Evolutionary conservation across 2,113 vertebrate genomes (phyloP), one percentile per base, ranked within the genome.

Genomic region (Siphamia tubifer): DNA sequence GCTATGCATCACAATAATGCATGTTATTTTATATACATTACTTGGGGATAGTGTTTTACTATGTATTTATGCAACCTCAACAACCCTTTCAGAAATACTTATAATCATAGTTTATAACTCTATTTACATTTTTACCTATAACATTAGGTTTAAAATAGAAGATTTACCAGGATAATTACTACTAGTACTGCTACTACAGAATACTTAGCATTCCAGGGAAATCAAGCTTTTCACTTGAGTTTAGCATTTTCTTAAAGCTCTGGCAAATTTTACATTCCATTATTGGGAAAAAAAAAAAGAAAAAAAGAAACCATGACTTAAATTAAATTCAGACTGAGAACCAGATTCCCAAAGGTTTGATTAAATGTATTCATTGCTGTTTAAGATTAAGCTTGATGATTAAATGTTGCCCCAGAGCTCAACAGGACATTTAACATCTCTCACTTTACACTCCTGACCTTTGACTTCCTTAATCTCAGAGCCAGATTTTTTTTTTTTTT

Each of bases 311-410:
- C 36, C 44, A 43, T n/a, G 43, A 4, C 10, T 51, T 48, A 9
- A 42, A 48, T 35, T 42, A 30, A 28, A 21, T 56, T 12, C 10
- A 20, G 10, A 51, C 12, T 34, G 12, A 31, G 23, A 58, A 3
- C 5, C 16, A 35, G 5, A 24, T 32, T 42, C 51, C 27, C 27
- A 32, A 54, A 32, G 24, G 12, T 49, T 23, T 62, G 30, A 27
- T 68, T 38, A 17, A 51, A 65, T 60, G 20, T 42, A 16, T 16
- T 69, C 23, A 30, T n/a, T n/a, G n/a, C n/a, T n/a, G n/a, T n/a
- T n/a, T n/a, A n/a, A n/a, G n/a, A n/a, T n/a, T 25, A 44, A 7
- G 13, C 23, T 36, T 16, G 3, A 9, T 16, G 38, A 47, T n/a
- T 53, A 7, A 23, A 39, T 35, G 23, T 23, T 20, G 7, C 51